phyloP scores from a whole-genome alignment of 2,113 vertebrate genomes.

The Ammodytes marinus region DNA sequence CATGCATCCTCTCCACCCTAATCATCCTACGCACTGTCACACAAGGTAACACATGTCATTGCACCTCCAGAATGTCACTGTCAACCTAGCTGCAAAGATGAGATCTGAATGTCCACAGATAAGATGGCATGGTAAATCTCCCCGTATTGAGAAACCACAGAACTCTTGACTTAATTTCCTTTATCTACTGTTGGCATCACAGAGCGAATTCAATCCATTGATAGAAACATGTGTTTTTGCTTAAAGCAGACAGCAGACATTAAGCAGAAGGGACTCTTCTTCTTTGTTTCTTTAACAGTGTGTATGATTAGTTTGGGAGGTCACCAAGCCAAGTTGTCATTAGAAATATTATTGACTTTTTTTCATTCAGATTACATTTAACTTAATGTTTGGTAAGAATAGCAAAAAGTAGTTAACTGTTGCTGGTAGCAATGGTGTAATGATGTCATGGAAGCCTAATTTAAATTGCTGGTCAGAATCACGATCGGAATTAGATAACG shows the following conservation, averaged over 20 bases:
- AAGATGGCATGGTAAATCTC: not conserved
- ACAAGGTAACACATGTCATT: constrained; percentile 83
- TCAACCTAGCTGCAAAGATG: not conserved
- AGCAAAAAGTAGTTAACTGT: not conserved
- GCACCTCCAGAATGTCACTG: not conserved
- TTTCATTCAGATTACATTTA: not conserved
- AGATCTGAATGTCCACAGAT: not conserved
- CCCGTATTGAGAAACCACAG: not conserved
- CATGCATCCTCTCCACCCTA: constrained; percentile 88
- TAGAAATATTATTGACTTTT: not conserved
- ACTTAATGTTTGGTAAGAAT: not conserved
- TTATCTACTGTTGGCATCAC: not conserved
- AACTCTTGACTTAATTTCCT: not conserved
- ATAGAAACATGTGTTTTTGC: not conserved
- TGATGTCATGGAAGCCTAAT: not conserved
- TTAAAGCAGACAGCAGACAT: not conserved
- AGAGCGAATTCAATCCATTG: not conserved
- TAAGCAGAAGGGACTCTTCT: not conserved
- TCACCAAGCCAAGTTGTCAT: not conserved
- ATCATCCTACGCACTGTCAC: constrained; percentile 90
- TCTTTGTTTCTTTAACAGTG: not conserved
- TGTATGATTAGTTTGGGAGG: not conserved
- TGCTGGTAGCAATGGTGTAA: not conserved
- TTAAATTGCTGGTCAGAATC: not conserved
- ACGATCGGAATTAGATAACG: not conserved